phyloP scores from a whole-genome alignment of 2,888 invertebrate genomes.

The Sycophila texana region DNA sequence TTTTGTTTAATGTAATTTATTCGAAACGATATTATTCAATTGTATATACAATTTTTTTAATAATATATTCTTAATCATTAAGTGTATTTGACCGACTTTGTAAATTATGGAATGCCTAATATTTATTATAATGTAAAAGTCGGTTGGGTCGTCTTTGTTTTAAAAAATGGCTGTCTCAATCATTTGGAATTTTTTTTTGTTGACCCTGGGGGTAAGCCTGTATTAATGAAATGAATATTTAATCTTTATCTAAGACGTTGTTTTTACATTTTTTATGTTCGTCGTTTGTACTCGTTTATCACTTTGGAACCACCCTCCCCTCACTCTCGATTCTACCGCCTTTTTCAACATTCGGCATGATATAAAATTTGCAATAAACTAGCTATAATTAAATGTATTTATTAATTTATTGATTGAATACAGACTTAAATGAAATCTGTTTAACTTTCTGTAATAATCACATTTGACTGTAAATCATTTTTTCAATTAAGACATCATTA shows the following conservation, averaged over 20 bases:
- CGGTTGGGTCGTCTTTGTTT: slow-evolving; percentile 60
- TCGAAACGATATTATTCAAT: slow-evolving; percentile 70
- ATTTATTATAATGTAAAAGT: slow-evolving; percentile 65
- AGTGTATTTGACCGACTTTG: slow-evolving; percentile 67
- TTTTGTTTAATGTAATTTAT: slow-evolving; percentile 66
- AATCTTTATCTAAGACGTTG: no score
- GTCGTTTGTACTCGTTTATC: no score
- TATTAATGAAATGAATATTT: no score
- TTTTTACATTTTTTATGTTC: no score
- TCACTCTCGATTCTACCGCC: no score
- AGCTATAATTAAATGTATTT: slow-evolving; percentile 48
- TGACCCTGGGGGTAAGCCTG: slow-evolving; percentile 11
- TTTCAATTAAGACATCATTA: slow-evolving; percentile 37
- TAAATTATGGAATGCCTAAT: slow-evolving; percentile 73
- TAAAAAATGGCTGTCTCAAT: slow-evolving; percentile 70
- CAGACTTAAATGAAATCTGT: no score
- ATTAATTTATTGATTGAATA: slow-evolving; percentile 42
- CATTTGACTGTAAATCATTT: neutral
- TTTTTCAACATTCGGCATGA: neutral
- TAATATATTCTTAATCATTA: slow-evolving; percentile 62
- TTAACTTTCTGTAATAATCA: slow-evolving; percentile 16
- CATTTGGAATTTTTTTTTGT: slow-evolving; percentile 53
- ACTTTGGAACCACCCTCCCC: no score
- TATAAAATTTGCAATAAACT: slow-evolving; percentile 37
- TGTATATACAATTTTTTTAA: slow-evolving; percentile 71